Conservation (phyloP, 1,140 invertebrate genomes). For the Phenacoccus solenopsis region DNA sequence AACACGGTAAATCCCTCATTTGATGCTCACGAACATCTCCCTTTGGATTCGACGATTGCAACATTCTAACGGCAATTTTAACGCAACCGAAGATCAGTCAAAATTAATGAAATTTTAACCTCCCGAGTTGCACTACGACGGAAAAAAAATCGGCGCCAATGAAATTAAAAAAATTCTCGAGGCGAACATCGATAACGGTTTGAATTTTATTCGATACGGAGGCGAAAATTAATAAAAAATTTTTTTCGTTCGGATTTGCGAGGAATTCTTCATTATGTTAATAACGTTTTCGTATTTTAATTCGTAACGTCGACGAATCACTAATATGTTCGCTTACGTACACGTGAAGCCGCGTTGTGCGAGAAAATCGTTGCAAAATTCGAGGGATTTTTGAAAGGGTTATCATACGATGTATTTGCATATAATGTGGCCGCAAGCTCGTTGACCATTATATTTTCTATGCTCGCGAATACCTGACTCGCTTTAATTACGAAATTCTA, state of each 20-base stretch:
- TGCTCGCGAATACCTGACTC: not conserved
- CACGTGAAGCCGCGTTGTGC: not conserved
- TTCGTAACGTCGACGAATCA: not conserved
- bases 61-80: too few relatives aligned
- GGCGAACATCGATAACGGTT: too few relatives aligned
- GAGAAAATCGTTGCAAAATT: not conserved
- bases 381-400: not conserved
- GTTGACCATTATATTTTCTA: not conserved
- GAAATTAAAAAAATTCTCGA: too few relatives aligned
- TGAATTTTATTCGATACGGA: too few relatives aligned
- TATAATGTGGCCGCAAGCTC: not conserved
- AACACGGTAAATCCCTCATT: not conserved
- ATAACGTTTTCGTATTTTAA: not conserved
- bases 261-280: too few relatives aligned
- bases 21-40: not conserved
- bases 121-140: too few relatives aligned
- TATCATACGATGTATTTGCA: not conserved
- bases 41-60: too few relatives aligned
- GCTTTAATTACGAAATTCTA: not conserved
- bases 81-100: too few relatives aligned
- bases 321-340: not conserved
- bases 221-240: too few relatives aligned
- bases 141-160: too few relatives aligned
- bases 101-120: too few relatives aligned
- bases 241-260: too few relatives aligned